These are phyloP conservation scores for Gymnopithys bicolor DNA, from an alignment of 2,797 vertebrate species.

Conservation along the genomic window DNA sequence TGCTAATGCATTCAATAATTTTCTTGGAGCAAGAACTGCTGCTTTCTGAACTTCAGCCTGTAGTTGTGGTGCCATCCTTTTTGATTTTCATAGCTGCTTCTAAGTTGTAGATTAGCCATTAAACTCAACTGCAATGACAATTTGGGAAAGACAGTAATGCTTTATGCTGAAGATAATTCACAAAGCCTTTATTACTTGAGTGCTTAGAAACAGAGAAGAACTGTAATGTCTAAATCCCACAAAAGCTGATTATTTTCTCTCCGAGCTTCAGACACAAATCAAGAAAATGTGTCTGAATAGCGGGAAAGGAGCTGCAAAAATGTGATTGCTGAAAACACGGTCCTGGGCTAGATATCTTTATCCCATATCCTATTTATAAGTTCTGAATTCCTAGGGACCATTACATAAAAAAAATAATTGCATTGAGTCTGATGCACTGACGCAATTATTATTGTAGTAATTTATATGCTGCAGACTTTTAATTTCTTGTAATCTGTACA, in stretches of 20 bases:
- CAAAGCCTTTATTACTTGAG: constrained; percentile 49
- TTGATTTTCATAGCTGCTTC: constrained; percentile 20
- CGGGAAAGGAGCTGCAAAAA: neutral
- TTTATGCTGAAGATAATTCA: constrained; percentile 28
- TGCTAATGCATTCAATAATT: constrained; percentile 62
- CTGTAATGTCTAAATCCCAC: constrained; percentile 47
- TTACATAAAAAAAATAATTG: neutral
- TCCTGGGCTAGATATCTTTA: neutral
- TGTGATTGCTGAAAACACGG: neutral
- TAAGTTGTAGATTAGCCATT: constrained; percentile 51
- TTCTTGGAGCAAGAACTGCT: constrained; percentile 17
- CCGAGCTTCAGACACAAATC: neutral
- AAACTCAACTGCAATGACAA: constrained; percentile 19
- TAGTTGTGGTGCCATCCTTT: constrained; percentile 11
- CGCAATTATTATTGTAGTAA: neutral
- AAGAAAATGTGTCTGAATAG: neutral
- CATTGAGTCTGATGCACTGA: neutral
- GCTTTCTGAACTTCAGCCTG: constrained; percentile 33
- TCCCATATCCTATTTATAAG: neutral
- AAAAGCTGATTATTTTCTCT: constrained; percentile 56
- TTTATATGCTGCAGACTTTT: neutral
- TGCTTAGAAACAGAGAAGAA: constrained; percentile 30
- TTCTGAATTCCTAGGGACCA: neutral
- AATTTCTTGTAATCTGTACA: neutral
- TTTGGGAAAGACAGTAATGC: constrained; percentile 10